Evolutionary conservation across 2,888 invertebrate species (phyloP).

Genomic region (Amblyjoppa proteus): DNA sequence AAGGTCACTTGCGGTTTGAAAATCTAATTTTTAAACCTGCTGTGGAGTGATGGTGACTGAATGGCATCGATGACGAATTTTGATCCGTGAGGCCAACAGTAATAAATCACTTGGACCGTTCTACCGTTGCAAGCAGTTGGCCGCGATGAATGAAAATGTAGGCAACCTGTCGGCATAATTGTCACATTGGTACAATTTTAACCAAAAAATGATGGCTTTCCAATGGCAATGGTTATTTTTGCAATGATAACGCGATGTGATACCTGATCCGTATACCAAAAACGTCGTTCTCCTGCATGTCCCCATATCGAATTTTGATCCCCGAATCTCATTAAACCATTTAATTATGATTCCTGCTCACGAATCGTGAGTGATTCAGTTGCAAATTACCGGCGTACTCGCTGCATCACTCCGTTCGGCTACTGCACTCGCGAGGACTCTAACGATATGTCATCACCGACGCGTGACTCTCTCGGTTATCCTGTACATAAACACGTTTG

Average conservation of each 20-base stretch:
- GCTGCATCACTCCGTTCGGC: constrained; percentile 27
- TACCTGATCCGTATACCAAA: background rate
- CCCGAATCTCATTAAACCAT: constrained; percentile 18
- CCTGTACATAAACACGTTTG: constrained; percentile 73
- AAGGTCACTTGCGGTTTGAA: too few species aligned
- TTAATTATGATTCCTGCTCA: constrained; percentile 49
- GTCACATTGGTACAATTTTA: background rate
- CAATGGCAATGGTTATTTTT: background rate
- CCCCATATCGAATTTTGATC: constrained; percentile 10
- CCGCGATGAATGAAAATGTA: background rate
- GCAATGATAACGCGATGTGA: background rate
- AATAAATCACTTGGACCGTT: background rate
- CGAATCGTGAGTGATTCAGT: constrained; percentile 69
- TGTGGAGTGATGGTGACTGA: too few species aligned
- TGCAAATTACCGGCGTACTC: constrained; percentile 72
- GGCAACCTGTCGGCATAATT: background rate
- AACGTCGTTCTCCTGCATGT: background rate
- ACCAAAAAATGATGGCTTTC: background rate
- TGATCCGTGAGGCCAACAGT: background rate
- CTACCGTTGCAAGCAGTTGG: background rate
- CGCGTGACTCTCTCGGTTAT: constrained; percentile 71
- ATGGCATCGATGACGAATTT: background rate
- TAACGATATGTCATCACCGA: constrained; percentile 74
- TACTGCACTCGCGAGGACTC: constrained; percentile 61
- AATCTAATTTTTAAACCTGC: too few species aligned